Evolutionary conservation across 2,888 invertebrate genomes (phyloP), one percentile per base, ranked within the genome.

Genomic region (Dromius quadrimaculatus): DNA sequence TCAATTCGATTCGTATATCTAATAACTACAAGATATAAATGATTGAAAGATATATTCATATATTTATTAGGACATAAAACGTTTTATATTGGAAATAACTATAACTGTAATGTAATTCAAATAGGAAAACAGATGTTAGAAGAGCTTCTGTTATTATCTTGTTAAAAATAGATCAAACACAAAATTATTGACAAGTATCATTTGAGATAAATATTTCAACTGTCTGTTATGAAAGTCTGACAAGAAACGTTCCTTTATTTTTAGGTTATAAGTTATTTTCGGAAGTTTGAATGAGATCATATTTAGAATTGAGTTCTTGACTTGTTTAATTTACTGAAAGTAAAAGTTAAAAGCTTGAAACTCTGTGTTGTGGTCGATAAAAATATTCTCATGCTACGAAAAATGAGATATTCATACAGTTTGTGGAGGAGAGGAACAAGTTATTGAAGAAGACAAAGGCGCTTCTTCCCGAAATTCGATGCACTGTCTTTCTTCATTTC

Each of bases 131-230:
- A 28, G 50, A 13, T 54, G 50, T 47, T 47, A 1, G 17, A 50
- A n/a, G n/a, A 54, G 28, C 5, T 36, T 11, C 11, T 47, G 23
- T 23, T 23, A 47, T 22, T 20, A 47, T 47, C 47, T 15, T 8
- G 50, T 28, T 54, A 28, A 15, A 54, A 54, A 54, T 54, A 54
- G 50, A 54, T 54, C 50, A 54, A 54, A 54, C 50, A 54, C 32
- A 54, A 28, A 54, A 54, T 28, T 54, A 54, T 54, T 54, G 50
- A 54, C 50, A 54, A 54, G 50, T 54, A 54, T 54, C 50, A 28
- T 28, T 54, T 28, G 50, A 23, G 50, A 54, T 54, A 54, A 54
- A 54, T 54, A 54, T 54, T 54, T 54, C 50, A 54, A 32, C 50
- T 23, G 50, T 50, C 50, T 54, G 50, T 54, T 54, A 54, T 32